Evolutionary conservation across 2,797 vertebrate species (phyloP).

Genomic region (Sebastiscus albofasciatus): DNA sequence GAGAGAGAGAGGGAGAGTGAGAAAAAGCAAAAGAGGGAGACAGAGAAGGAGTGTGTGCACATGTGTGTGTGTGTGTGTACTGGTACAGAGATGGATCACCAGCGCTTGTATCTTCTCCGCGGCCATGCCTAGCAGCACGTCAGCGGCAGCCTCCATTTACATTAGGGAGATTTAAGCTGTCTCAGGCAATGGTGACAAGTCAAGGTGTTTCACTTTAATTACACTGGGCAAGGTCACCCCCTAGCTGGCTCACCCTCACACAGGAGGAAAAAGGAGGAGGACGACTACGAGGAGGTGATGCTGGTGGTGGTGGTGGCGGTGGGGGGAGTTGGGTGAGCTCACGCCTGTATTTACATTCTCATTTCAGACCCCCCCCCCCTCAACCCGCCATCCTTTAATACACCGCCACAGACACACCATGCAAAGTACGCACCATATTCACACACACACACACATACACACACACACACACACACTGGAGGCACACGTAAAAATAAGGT

Average conservation of each 20-base stretch:
- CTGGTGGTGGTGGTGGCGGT: constrained; percentile 1
- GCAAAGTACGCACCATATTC: constrained; percentile 4
- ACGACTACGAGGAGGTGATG: constrained; percentile 38
- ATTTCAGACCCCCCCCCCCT: constrained; percentile 37
- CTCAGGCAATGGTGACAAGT: constrained; percentile 88
- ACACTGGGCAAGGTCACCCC: constrained; percentile 88
- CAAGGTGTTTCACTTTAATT: constrained; percentile 91
- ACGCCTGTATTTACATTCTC: constrained; percentile 76
- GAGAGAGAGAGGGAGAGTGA: constrained; percentile 14
- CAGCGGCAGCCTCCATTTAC: constrained; percentile 86
- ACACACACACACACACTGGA: constrained; percentile 1
- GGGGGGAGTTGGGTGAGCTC: constrained; percentile 37
- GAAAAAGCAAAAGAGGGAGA: constrained; percentile 3
- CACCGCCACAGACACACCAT: constrained; percentile 32
- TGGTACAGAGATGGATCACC: constrained; percentile 86
- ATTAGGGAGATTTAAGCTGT: constrained; percentile 90
- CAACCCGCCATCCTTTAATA: constrained; percentile 47
- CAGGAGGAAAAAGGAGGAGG: constrained; percentile 53
- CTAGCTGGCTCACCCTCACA: constrained; percentile 76
- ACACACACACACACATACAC: constrained; percentile 1
- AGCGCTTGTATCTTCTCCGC: constrained; percentile 82
- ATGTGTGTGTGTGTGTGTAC: constrained; percentile 6
- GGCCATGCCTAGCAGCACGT: constrained; percentile 82
- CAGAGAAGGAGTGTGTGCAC: not conserved
- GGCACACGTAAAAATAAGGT: not conserved